phyloP scores from a whole-genome alignment of 2,113 vertebrate species.

The Cottus gobio region DNA sequence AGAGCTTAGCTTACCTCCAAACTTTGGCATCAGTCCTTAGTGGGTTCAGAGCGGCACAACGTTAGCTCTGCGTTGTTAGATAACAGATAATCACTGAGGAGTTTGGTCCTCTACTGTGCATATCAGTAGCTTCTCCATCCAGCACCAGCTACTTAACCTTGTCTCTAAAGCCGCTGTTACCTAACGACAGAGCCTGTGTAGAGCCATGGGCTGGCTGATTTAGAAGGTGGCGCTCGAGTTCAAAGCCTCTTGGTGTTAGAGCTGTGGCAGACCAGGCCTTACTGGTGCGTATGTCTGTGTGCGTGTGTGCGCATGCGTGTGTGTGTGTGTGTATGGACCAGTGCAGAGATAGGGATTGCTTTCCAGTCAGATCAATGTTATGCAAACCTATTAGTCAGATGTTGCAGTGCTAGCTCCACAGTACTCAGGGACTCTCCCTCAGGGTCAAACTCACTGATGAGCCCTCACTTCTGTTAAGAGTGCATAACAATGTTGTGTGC shows the following conservation, averaged over 20 bases:
- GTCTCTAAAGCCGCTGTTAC: constrained; percentile 74
- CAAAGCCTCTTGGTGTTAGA: constrained; percentile 65
- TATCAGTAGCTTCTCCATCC: constrained; percentile 43
- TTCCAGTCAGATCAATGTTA: constrained; percentile 71
- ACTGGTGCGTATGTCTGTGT: background rate
- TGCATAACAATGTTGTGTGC: constrained; percentile 27
- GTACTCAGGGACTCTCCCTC: constrained; percentile 57
- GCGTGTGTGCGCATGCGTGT: background rate
- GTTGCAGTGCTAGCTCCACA: constrained; percentile 45
- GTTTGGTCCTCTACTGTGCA: constrained; percentile 44
- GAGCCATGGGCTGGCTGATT: constrained; percentile 70
- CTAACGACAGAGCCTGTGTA: constrained; percentile 75
- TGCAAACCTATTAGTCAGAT: constrained; percentile 77
- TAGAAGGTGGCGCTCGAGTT: constrained; percentile 51
- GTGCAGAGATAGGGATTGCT: constrained; percentile 36
- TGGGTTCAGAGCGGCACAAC: constrained; percentile 51
- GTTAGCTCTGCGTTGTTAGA: constrained; percentile 68
- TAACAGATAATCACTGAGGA: constrained; percentile 79
- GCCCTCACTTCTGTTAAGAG: constrained; percentile 44
- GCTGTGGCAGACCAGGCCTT: constrained; percentile 36
- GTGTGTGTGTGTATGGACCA: background rate
- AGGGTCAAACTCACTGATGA: constrained; percentile 62
- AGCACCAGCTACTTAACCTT: constrained; percentile 57
- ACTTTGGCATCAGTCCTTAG: constrained; percentile 19
- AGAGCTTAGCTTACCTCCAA: constrained; percentile 32